Evolutionary conservation across 2,797 vertebrate species (phyloP).

Genomic region (Erithacus rubecula): DNA sequence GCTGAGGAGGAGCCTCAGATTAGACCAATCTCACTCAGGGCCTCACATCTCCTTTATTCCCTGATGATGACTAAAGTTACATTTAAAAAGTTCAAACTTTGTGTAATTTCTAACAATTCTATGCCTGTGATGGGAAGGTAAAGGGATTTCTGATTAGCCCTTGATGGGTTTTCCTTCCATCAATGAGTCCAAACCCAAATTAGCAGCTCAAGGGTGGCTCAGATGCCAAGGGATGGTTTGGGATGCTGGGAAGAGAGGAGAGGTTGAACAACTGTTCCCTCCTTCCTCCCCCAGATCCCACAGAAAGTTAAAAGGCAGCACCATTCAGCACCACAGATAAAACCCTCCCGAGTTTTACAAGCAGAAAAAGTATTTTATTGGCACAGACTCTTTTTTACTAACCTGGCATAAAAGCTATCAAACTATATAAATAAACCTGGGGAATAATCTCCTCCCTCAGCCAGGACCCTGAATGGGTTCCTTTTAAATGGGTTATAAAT

Average conservation of each 20-base stretch:
- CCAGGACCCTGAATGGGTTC: background rate
- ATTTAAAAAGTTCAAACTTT: background rate
- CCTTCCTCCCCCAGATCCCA: too few species aligned
- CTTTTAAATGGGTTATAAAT: slow-evolving; percentile 45
- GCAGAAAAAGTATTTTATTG: slow-evolving; percentile 26
- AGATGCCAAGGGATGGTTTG: background rate
- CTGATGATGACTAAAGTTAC: background rate
- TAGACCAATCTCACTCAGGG: background rate
- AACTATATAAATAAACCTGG: slow-evolving; percentile 38
- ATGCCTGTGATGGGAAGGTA: background rate
- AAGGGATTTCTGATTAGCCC: background rate
- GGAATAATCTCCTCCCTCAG: slow-evolving; percentile 30
- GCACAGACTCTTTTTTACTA: slow-evolving; percentile 25
- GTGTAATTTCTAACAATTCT: background rate
- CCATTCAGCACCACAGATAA: background rate
- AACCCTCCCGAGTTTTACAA: background rate
- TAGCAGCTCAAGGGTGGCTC: background rate
- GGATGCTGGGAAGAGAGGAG: background rate
- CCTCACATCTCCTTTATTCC: background rate
- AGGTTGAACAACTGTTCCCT: background rate
- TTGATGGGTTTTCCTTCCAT: background rate
- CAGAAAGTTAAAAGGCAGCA: too few species aligned
- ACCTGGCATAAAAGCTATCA: slow-evolving; percentile 46
- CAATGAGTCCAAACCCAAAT: too few species aligned
- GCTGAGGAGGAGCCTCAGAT: background rate